Evolutionary conservation across 2,113 vertebrate genomes (phyloP), one percentile per base, ranked within the genome.

Genomic region (Crocuta crocuta): DNA sequence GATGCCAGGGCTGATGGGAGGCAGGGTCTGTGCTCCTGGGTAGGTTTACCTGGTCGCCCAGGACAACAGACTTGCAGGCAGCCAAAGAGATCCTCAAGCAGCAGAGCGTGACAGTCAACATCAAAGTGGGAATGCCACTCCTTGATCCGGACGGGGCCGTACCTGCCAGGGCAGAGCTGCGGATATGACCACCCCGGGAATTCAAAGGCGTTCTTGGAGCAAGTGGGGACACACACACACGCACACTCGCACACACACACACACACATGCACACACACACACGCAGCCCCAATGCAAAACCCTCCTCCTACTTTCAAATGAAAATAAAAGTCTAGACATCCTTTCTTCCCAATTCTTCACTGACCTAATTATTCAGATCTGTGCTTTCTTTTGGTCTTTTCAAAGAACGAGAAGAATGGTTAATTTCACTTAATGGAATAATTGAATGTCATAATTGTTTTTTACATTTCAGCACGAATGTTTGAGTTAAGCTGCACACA

Each of bases 141-240:
- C 99, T 99, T 99, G 99, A 99, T 99, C 99, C 98, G 94, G 98
- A 97, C 99, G 97, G 98, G 98, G 98, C 98, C 99, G 71, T 98
- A 98, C 99, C 99, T 99, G 99, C 99, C 98, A 17, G 98, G 98
- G 98, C 99, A 99, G 99, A 99, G 98, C 98, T 98, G 98, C 98
- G 99, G 99, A 99, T 98, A 97, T 99, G 99, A 99, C 99, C 99
- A 99, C 99, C 99, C 99, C 97, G 98, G 98, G 98, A 99, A 99
- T 99, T 99, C 99, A 99, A 99, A 99, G 99, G 95, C 98, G 96
- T 70, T 73, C 95, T 73, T 61, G 65, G 94, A 96, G 71, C 96
- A 61, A 97, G 98, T 5, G 87, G 80, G 94, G 89, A 94, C 79
- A 92, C 63, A 68, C 55, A 96, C 89, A 90, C 95, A 98, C 97